Evolutionary conservation across 2,888 invertebrate genomes (phyloP), one percentile per base, ranked within the genome.

Genomic region (Hypercompe scribonia): DNA sequence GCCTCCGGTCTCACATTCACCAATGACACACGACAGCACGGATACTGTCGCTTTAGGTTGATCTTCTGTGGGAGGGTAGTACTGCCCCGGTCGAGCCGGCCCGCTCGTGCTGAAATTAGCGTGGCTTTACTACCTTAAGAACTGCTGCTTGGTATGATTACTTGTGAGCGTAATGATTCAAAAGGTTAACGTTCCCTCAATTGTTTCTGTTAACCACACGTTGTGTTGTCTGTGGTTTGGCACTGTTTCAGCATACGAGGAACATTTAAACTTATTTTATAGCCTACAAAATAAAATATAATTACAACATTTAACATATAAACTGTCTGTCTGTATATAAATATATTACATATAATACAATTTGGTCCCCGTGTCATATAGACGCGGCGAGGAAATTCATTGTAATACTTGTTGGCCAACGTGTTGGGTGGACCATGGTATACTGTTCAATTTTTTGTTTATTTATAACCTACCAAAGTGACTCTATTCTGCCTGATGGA

Each of bases 251-350:
- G 69, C 39, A 39, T 39, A n/a, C 36, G 18, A 65, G 54, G 69
- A 69, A 70, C 46, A 34, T 61, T 63, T 33, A 46, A 54, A 42
- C 70, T 64, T 58, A 63, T 28, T 18, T 33, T 33, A 28, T 21
- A 61, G n/a, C 69, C 7, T 70, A 70, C 42, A 1, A 46, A 46
- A 70, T 70, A 70, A 33, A 39, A n/a, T 3, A 46, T 64, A 69
- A 69, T 69, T 69, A 69, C 69, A 69, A 69, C 69, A 58, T 39
- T 58, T 31, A 39, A 36, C 11, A n/a, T 68, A 50, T 31, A 13
- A 5, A 42, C 15, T 42, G 46, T 46, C 46, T 46, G 11, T 46
- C 18, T 46, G 18, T 63, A 13, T n/a, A 61, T 54, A 34, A 21
- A 15, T 64, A 65, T 36, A 36, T 65, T 66, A 21, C 39, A 34